Base-by-base conservation (phyloP, 2,888 invertebrate genomes). In the Hydriomena furcata region DNA sequence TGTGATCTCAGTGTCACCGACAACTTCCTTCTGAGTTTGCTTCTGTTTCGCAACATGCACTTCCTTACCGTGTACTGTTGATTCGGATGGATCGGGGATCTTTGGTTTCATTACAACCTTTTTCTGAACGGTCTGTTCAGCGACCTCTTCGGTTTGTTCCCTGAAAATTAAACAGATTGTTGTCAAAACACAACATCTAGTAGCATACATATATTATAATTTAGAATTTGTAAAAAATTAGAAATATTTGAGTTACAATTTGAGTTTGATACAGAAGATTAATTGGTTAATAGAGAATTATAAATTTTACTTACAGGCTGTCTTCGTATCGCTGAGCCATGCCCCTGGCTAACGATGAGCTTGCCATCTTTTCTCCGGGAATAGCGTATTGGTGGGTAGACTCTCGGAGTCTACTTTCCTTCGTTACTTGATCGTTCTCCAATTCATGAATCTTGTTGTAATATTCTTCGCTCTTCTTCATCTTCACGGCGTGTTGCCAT, bases 261-360 rank as follows among this genome's bases (percentile, higher is more conserved):
- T n/a, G n/a, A n/a, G n/a, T n/a, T n/a, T n/a, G n/a, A n/a, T n/a
- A n/a, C n/a, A n/a, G n/a, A n/a, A n/a, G n/a, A n/a, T n/a, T n/a
- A 32, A 20, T 32, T 7, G 1, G 3, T n/a, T 3, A 13, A 11
- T 12, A 24, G 7, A 17, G 24, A 6, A 11, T 21, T 11, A 35
- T 27, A 5, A 24, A 10, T 23, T 5, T 25, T 37, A 94, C 96
- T 95, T 92, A 97, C 97, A 97, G 88, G 74, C 86, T 95, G 63
- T 95, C 94, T 80, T 97, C 94, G 74, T 97, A 97, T 79, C 93
- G 94, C 66, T 95, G 94, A 0, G 97, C 97, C 96, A 97, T 96
- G 73, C 96, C 96, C 82, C 94, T 95, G 28, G 97, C 94, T 58
- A 95, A 84, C 2, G 96, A 95, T 71, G 92, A 93, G 62, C 92